These are phyloP conservation scores for Heliconius charithonia DNA, from an alignment of 2,888 invertebrate genomes.

Conservation along the genomic window DNA sequence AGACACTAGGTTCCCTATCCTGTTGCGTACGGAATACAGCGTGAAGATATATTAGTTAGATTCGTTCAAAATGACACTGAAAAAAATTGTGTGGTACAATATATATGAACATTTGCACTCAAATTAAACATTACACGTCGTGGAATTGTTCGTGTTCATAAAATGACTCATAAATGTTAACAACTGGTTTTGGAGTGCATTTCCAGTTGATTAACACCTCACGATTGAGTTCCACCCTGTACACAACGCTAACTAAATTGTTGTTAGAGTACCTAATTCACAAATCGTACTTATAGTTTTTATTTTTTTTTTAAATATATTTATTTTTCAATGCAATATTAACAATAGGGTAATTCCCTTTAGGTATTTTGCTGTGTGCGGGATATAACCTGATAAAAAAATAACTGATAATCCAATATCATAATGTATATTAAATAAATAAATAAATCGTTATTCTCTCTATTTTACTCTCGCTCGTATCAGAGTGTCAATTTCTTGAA, in stretches of 20 bases:
- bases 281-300: background rate
- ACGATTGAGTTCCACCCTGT: slow-evolving; percentile 29
- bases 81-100: slow-evolving; percentile 2
- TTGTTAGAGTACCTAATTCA: background rate
- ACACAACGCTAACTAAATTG: slow-evolving; percentile 6
- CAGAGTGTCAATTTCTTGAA: background rate
- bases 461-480: too few species aligned
- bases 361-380: too few species aligned
- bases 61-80: background rate
- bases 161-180: slow-evolving; percentile 59
- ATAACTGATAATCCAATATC: background rate
- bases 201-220: slow-evolving; percentile 32
- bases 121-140: slow-evolving; percentile 53
- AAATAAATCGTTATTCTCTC: background rate
- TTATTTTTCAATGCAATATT: too few species aligned
- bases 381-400: too few species aligned
- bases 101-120: slow-evolving; percentile 49
- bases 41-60: too few species aligned
- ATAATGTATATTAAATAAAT: background rate
- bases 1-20: too few species aligned
- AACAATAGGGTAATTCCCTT: too few species aligned
- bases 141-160: slow-evolving; percentile 67
- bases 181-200: slow-evolving; percentile 47
- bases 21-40: too few species aligned
- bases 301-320: too few species aligned